Evolutionary conservation across 2,797 vertebrate genomes (phyloP).

Genomic region (Gymnocypris eckloni): DNA sequence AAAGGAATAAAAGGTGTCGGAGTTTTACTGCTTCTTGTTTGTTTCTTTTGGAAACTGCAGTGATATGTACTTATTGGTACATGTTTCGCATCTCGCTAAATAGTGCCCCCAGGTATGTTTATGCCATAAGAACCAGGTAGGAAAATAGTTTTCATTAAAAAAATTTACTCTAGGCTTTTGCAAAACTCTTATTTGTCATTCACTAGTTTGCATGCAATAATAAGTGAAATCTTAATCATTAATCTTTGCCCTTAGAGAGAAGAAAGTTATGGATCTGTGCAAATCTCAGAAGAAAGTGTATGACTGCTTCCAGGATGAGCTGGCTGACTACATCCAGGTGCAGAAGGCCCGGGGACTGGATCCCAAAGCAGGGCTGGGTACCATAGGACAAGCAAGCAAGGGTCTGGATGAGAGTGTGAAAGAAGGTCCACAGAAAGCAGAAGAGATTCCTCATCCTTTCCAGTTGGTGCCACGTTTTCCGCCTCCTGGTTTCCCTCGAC

Average conservation of each 20-base stretch:
- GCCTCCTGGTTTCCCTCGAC: slow-evolving; percentile 21
- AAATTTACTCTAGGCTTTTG: neutral
- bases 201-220: neutral
- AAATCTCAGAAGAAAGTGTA: slow-evolving; percentile 81
- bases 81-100: too few relatives aligned
- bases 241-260: slow-evolving; percentile 77
- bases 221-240: neutral
- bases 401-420: slow-evolving; percentile 31
- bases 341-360: slow-evolving; percentile 82
- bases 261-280: slow-evolving; percentile 74
- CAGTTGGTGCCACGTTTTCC: slow-evolving; percentile 61
- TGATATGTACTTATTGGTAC: too few relatives aligned
- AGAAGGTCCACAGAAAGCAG: slow-evolving; percentile 30
- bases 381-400: slow-evolving; percentile 46
- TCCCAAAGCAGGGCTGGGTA: slow-evolving; percentile 68
- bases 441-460: slow-evolving; percentile 53
- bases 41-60: too few relatives aligned
- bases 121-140: too few relatives aligned
- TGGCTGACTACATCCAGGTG: slow-evolving; percentile 84
- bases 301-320: slow-evolving; percentile 84
- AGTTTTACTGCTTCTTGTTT: too few relatives aligned
- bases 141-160: neutral
- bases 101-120: too few relatives aligned
- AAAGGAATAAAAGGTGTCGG: too few relatives aligned
- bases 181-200: neutral